Conservation (phyloP, 2,888 invertebrate genomes). For the Miltochrista miniata region DNA sequence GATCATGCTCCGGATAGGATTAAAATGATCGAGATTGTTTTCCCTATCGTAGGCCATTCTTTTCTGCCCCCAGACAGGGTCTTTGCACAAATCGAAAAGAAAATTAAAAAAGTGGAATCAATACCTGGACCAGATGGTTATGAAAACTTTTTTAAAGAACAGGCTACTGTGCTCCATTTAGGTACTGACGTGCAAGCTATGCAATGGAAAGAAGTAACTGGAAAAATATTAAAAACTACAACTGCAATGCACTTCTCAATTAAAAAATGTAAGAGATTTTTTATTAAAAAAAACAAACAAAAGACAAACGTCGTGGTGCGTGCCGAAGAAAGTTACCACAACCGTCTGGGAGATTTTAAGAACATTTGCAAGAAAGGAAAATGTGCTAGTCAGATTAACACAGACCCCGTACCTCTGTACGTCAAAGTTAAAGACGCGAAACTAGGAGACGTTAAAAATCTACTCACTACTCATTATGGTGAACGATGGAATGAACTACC, state of each 20-base stretch:
- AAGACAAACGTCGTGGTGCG: slow-evolving; percentile 14
- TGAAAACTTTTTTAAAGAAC: not conserved
- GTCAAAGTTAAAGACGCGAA: slow-evolving; percentile 19
- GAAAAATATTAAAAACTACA: slow-evolving; percentile 20
- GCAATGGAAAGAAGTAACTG: slow-evolving; percentile 11
- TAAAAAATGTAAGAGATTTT: slow-evolving; percentile 13
- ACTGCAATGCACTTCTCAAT: slow-evolving; percentile 14
- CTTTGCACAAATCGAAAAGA: not conserved
- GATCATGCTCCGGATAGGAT: not conserved
- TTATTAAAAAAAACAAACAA: slow-evolving; percentile 13
- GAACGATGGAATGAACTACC: slow-evolving; percentile 7
- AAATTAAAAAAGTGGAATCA: slow-evolving; percentile 9
- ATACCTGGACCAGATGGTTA: slow-evolving; percentile 6
- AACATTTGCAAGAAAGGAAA: slow-evolving; percentile 18
- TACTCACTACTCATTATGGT: slow-evolving; percentile 21
- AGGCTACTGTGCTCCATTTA: slow-evolving; percentile 1
- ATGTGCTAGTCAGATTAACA: slow-evolving; percentile 15
- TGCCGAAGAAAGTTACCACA: slow-evolving; percentile 17
- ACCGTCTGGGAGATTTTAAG: slow-evolving; percentile 11
- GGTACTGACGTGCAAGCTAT: slow-evolving; percentile 11
- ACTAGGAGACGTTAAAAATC: slow-evolving; percentile 19
- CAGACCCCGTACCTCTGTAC: slow-evolving; percentile 13
- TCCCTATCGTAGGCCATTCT: not conserved
- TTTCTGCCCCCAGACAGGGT: not conserved
- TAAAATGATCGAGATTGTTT: not conserved